Percentiles rank a stretch among this genome's conserved stretches.
Conservation (phyloP, 2,797 vertebrate species). For the Buphagus erythrorhynchus region DNA sequence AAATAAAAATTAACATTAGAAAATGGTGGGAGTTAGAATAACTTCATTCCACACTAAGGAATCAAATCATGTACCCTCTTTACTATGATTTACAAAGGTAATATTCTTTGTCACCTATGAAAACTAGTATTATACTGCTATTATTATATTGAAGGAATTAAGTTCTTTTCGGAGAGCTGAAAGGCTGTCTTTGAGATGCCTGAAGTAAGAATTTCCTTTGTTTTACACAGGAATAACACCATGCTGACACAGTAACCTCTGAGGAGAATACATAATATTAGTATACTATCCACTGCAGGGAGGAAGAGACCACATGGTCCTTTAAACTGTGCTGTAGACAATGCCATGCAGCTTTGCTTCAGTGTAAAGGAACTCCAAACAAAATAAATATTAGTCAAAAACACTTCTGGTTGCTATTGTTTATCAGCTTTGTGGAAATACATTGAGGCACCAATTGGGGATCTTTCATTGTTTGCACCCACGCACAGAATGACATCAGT, state of each 20-base stretch:
- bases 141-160: neutral
- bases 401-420: slow-evolving; percentile 51
- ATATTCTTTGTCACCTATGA: neutral
- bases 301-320: neutral
- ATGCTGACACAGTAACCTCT: neutral
- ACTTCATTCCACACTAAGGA: neutral
- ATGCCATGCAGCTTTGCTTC: neutral
- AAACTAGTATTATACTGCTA: neutral
- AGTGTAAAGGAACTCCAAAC: slow-evolving; percentile 30
- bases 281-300: neutral
- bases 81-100: neutral
- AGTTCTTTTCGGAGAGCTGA: neutral
- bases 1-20: neutral
- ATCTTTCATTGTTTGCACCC: slow-evolving; percentile 45
- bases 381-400: slow-evolving; percentile 50
- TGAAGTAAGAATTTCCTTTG: neutral
- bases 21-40: slow-evolving; percentile 24
- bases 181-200: neutral
- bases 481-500: slow-evolving; percentile 45
- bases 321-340: neutral
- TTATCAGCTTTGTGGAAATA: slow-evolving; percentile 41
- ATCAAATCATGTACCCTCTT: neutral
- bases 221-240: slow-evolving; percentile 8
- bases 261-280: neutral
- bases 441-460: slow-evolving; percentile 48